Conservation (phyloP, 2,888 invertebrate species). For the Auanema sp. region DNA sequence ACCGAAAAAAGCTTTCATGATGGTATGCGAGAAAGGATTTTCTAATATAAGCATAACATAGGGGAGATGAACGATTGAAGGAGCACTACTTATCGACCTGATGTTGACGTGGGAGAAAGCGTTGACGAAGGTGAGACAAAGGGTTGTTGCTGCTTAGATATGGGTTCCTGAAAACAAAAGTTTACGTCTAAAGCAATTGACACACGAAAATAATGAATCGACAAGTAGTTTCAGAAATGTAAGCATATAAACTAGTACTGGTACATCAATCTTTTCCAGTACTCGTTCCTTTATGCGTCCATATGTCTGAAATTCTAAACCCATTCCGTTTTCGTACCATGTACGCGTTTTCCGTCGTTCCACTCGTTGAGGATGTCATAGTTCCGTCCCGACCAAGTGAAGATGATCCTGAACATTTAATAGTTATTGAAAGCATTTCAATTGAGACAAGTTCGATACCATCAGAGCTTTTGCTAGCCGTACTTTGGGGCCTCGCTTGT, state of each 20-base stretch:
- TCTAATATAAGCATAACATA: too few species aligned
- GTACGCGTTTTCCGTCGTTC: slow-evolving; percentile 18
- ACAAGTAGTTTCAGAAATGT: too few species aligned
- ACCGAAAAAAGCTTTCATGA: too few species aligned
- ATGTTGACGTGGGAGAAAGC: slow-evolving; percentile 10
- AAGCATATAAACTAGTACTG: too few species aligned
- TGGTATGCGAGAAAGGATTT: too few species aligned
- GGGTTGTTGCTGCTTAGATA: slow-evolving; percentile 17
- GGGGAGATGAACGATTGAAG: too few species aligned
- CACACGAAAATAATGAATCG: neutral
- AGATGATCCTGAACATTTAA: slow-evolving; percentile 25
- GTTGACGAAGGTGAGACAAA: slow-evolving; percentile 13
- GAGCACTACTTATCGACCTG: too few species aligned
- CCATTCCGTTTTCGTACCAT: slow-evolving; percentile 16
- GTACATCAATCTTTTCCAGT: neutral
- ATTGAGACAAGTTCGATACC: slow-evolving; percentile 20
- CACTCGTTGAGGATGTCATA: slow-evolving; percentile 31
- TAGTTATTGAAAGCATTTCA: too few species aligned
- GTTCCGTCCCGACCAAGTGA: slow-evolving; percentile 41
- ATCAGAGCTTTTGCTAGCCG: slow-evolving; percentile 37
- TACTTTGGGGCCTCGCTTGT: slow-evolving; percentile 33
- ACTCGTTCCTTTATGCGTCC: neutral
- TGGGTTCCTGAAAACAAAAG: slow-evolving; percentile 31
- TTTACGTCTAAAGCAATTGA: neutral
- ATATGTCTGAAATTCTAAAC: slow-evolving; percentile 8